These are phyloP conservation scores for Helostoma temminkii DNA, from an alignment of 2,797 vertebrate genomes.

Conservation along the genomic window DNA sequence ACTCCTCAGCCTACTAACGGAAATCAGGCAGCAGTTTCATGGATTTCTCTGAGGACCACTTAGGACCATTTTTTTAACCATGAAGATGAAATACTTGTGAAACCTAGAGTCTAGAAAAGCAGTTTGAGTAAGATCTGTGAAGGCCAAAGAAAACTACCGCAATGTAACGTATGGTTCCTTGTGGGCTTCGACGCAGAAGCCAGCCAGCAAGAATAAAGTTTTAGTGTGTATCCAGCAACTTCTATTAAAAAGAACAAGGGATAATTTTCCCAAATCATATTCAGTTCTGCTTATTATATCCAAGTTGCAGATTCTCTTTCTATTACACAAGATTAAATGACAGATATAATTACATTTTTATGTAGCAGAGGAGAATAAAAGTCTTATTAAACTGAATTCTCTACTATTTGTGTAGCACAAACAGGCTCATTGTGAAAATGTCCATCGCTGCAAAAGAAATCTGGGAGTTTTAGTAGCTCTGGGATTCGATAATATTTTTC, in stretches of 20 bases:
- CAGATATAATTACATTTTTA: background rate
- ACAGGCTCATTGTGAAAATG: background rate
- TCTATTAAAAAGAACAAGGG: background rate
- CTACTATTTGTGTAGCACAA: background rate
- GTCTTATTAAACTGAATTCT: background rate
- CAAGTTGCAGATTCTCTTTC: background rate
- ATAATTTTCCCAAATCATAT: background rate
- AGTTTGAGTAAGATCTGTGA: background rate
- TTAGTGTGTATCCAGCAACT: background rate
- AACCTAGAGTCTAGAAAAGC: background rate
- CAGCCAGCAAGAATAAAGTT: background rate
- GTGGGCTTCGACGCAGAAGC: background rate
- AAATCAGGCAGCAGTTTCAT: background rate
- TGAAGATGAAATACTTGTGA: background rate
- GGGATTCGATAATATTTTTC: background rate
- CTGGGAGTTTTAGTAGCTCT: background rate
- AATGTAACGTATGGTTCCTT: background rate
- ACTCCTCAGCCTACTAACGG: background rate
- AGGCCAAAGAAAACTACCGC: too few species aligned
- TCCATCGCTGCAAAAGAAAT: background rate
- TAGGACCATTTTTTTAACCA: background rate
- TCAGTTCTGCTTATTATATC: background rate
- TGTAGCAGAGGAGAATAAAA: background rate
- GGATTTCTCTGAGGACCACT: constrained; percentile 5
- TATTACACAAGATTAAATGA: background rate